These are phyloP conservation scores for Phrynosoma platyrhinos DNA, from an alignment of 2,113 vertebrate genomes.

Conservation along the genomic window DNA sequence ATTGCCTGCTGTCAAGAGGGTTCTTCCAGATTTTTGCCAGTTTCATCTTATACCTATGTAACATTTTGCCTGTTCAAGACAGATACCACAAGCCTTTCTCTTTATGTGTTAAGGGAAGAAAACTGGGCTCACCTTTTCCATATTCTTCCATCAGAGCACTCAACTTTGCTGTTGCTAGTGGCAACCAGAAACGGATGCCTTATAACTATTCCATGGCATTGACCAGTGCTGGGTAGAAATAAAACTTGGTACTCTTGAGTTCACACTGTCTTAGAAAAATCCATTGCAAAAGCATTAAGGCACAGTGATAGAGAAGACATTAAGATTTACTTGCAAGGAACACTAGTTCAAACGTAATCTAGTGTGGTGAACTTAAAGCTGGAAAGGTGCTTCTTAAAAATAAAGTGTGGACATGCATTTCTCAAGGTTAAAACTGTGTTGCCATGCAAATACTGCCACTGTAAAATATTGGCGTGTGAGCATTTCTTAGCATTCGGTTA, in stretches of 20 bases:
- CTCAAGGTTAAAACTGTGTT: background rate
- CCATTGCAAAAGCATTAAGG: background rate
- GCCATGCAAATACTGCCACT: background rate
- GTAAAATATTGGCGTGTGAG: background rate
- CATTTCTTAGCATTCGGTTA: background rate
- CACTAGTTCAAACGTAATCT: background rate
- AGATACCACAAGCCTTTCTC: background rate
- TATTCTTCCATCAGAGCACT: background rate
- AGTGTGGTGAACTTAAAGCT: background rate
- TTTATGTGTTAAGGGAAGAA: background rate
- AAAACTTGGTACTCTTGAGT: background rate
- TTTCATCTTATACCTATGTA: background rate
- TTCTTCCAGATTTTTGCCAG: background rate
- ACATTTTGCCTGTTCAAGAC: background rate
- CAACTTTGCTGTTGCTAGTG: background rate
- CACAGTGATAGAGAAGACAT: background rate
- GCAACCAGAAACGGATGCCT: slow-evolving; percentile 1
- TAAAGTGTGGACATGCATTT: background rate
- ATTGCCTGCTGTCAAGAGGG: background rate
- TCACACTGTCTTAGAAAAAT: background rate
- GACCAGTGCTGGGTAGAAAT: background rate
- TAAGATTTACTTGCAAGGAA: background rate
- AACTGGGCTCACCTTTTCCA: background rate
- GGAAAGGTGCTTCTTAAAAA: background rate
- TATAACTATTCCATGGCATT: background rate